These are phyloP conservation scores for Urocitellus parryii DNA, from an alignment of 2,113 vertebrate species.

Conservation along the genomic window DNA sequence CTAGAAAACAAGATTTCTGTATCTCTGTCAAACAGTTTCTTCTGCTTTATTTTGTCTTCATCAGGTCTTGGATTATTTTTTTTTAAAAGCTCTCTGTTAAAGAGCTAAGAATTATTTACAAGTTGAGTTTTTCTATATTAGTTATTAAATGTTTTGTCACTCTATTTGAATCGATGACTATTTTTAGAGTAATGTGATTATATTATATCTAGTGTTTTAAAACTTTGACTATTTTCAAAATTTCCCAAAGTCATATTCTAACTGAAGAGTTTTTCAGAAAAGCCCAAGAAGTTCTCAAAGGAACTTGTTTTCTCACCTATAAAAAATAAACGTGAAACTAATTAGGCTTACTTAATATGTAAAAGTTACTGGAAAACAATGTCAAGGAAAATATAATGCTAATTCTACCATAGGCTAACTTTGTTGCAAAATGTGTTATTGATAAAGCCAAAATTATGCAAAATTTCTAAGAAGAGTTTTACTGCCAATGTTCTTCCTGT, in stretches of 20 bases:
- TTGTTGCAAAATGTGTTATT: not conserved
- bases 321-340: not conserved
- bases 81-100: not conserved
- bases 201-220: not conserved
- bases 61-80: not conserved
- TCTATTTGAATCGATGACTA: not conserved
- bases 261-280: not conserved
- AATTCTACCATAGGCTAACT: not conserved
- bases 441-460: not conserved
- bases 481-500: not conserved
- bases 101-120: not conserved
- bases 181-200: not conserved
- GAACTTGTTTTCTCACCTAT: not conserved
- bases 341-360: not conserved
- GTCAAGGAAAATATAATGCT: not conserved
- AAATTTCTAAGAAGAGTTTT: not conserved
- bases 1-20: not conserved
- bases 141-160: not conserved
- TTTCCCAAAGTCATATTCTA: too few species aligned
- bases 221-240: not conserved
- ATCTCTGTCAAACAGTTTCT: not conserved
- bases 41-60: not conserved
- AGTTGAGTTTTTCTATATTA: not conserved
- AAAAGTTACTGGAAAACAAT: not conserved
- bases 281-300: not conserved